phyloP scores from a whole-genome alignment of 2,888 invertebrate species.

The Chymomyza procnemis region DNA sequence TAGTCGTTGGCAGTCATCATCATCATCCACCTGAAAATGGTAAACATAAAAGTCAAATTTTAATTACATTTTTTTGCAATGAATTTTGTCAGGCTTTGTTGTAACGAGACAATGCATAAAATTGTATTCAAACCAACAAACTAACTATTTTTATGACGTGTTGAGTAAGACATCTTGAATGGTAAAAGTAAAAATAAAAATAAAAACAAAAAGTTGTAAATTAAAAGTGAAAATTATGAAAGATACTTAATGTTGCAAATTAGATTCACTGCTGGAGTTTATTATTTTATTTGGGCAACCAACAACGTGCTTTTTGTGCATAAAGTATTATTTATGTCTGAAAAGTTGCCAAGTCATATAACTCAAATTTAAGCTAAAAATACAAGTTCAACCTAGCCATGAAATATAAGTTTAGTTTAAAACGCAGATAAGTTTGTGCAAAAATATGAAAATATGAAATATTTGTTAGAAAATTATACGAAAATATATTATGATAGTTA shows the following conservation, averaged over 20 bases:
- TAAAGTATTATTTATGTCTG: neutral
- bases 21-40: slow-evolving; percentile 38
- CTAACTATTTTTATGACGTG: neutral
- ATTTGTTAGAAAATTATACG: no score
- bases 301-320: neutral
- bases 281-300: neutral
- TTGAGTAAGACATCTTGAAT: neutral
- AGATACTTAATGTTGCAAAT: neutral
- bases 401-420: no score
- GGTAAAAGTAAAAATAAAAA: neutral
- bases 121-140: neutral
- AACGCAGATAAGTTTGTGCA: no score
- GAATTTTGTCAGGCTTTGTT: neutral
- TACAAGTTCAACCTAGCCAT: neutral
- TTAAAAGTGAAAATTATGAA: slow-evolving; percentile 50
- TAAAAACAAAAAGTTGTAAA: slow-evolving; percentile 49
- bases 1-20: slow-evolving; percentile 3
- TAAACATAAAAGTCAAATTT: slow-evolving; percentile 26
- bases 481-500: no score
- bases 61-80: slow-evolving; percentile 25
- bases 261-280: neutral
- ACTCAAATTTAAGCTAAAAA: neutral
- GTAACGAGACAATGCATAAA: neutral
- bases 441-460: no score
- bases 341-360: no score